A percentile compares a stretch with the other conserved stretches of the same genome.
Evolutionary conservation across 2,888 invertebrate genomes (phyloP).

Genomic region (Augochlorella aurata): DNA sequence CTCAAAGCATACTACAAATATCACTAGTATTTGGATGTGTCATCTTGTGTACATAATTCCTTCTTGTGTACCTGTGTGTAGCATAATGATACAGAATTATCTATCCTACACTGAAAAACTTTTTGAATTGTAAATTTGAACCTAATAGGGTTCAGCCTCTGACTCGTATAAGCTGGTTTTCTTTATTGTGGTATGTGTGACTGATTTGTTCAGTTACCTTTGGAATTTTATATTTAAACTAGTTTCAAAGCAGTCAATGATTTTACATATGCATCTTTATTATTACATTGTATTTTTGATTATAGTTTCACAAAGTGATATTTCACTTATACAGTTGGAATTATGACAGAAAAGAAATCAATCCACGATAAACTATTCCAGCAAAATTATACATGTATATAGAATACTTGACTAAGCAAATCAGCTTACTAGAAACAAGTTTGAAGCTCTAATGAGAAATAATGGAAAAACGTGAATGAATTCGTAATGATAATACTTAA

Average conservation of each 20-base stretch:
- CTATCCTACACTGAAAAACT: conserved; percentile 30
- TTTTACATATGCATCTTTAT: conserved; percentile 23
- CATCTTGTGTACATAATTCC: conserved; percentile 72
- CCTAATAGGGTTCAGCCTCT: too few relatives aligned
- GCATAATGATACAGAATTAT: conserved; percentile 44
- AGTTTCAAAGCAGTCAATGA: conserved; percentile 28
- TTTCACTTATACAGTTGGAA: not conserved
- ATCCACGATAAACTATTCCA: not conserved
- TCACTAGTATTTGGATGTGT: conserved; percentile 71
- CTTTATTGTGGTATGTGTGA: too few relatives aligned
- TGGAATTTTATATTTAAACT: conserved; percentile 26
- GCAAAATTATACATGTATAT: conserved; percentile 25
- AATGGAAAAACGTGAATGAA: not conserved
- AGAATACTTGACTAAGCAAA: conserved; percentile 25
- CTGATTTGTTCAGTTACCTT: too few relatives aligned
- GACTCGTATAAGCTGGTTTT: too few relatives aligned
- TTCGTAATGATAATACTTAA: conserved; percentile 3
- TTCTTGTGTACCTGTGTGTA: conserved; percentile 67
- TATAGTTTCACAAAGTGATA: conserved; percentile 3
- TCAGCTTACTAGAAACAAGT: conserved; percentile 6
- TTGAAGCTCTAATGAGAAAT: conserved; percentile 15
- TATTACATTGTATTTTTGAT: conserved; percentile 9
- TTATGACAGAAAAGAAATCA: not conserved
- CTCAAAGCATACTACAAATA: conserved; percentile 58
- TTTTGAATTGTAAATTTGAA: conserved; percentile 23